phyloP scores from a whole-genome alignment of 2,888 invertebrate genomes.

The Slavum lentiscoides region DNA sequence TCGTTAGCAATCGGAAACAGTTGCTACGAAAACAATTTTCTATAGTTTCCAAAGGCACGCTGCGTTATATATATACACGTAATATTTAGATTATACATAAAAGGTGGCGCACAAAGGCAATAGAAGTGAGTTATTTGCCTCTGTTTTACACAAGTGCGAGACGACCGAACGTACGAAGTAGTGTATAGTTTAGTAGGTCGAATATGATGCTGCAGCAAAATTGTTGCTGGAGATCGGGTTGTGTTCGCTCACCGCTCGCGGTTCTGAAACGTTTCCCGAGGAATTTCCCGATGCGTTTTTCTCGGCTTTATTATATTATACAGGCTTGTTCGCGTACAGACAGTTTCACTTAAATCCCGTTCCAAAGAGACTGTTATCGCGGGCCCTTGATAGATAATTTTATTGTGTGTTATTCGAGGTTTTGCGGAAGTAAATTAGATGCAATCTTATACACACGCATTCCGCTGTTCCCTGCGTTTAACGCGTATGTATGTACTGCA shows the following conservation, averaged over 20 bases:
- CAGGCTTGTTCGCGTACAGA: too few relatives aligned
- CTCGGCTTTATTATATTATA: too few relatives aligned
- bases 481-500: background rate
- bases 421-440: background rate
- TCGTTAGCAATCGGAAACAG: background rate
- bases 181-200: background rate
- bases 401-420: too few relatives aligned
- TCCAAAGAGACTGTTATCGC: too few relatives aligned
- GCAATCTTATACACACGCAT: background rate
- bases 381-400: too few relatives aligned
- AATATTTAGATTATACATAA: background rate
- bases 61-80: too few relatives aligned
- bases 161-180: background rate
- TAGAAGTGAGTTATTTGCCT: constrained; percentile 1
- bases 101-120: background rate
- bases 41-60: background rate
- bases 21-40: background rate
- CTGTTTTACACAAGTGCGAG: background rate
- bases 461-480: too few relatives aligned
- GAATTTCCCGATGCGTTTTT: background rate
- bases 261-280: background rate
- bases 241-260: background rate
- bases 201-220: background rate
- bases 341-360: too few relatives aligned
- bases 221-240: background rate